These are phyloP conservation scores for Pachyseris speciosa DNA, from an alignment of 64 coral and sea anemone species.

Conservation along the genomic window DNA sequence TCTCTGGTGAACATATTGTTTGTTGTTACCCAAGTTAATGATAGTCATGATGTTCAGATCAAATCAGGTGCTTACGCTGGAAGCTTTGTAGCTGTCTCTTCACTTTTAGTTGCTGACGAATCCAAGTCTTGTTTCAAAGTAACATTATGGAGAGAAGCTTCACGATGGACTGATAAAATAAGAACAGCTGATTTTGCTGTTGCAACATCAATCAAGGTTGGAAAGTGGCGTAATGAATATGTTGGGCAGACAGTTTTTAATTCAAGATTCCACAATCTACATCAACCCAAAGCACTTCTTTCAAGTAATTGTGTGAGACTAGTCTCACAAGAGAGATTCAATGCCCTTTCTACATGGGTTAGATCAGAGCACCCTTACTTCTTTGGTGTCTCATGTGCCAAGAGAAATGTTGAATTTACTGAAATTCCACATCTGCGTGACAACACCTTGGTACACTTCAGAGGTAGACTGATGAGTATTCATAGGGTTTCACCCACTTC, in stretches of 20 bases:
- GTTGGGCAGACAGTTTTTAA: conserved; percentile 80
- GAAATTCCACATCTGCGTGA: conserved; percentile 28
- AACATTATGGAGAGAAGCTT: conserved; percentile 88
- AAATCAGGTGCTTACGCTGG: conserved; percentile 76
- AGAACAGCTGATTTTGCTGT: conserved; percentile 72
- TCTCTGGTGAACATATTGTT: conserved; percentile 78
- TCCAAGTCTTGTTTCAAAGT: conserved; percentile 84
- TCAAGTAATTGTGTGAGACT: conserved; percentile 69
- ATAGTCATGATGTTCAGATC: conserved; percentile 78
- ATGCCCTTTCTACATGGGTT: conserved; percentile 55
- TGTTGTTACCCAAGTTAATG: conserved; percentile 90
- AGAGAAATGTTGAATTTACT: conserved; percentile 30
- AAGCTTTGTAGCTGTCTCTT: conserved; percentile 77
- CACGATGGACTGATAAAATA: conserved; percentile 75
- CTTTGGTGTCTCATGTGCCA: background rate
- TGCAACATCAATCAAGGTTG: conserved; percentile 66
- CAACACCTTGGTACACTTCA: conserved; percentile 79
- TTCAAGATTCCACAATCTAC: conserved; percentile 81
- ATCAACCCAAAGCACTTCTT: conserved; percentile 68
- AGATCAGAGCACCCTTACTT: conserved; percentile 62
- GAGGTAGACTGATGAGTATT: conserved; percentile 59
- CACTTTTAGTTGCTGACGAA: conserved; percentile 81
- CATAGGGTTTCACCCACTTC: background rate
- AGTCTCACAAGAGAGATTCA: conserved; percentile 59
- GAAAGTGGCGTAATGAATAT: conserved; percentile 85